Conservation (phyloP, 2,888 invertebrate genomes). For the Drosophila trichaetosa region DNA sequence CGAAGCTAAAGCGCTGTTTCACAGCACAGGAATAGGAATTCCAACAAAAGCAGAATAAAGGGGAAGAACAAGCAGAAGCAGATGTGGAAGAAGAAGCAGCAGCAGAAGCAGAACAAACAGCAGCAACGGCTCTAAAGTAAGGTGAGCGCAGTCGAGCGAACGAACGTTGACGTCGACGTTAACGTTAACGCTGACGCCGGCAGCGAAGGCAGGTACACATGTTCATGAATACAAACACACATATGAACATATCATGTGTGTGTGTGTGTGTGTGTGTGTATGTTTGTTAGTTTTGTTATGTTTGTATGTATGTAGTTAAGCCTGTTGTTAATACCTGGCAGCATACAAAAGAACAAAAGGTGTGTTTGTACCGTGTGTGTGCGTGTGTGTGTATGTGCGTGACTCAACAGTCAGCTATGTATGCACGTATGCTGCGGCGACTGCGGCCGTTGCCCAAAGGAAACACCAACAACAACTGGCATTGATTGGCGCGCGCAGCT, state of each 20-base stretch:
- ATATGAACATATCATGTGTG: not conserved
- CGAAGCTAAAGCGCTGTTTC: constrained; percentile 16
- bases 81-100: constrained; percentile 9
- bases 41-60: constrained; percentile 41
- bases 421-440: constrained; percentile 33
- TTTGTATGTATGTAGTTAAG: constrained; percentile 50
- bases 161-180: constrained; percentile 33
- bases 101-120: constrained; percentile 7
- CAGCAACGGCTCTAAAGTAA: constrained; percentile 15
- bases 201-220: constrained; percentile 53
- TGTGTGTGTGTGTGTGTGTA: not conserved
- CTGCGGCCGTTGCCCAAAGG: constrained; percentile 57
- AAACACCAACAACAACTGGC: constrained; percentile 31
- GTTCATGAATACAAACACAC: constrained; percentile 12
- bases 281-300: constrained; percentile 12
- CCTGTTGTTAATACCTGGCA: constrained; percentile 68
- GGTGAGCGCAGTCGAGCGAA: constrained; percentile 52
- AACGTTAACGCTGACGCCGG: constrained; percentile 18
- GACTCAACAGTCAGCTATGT: constrained; percentile 71
- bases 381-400: constrained; percentile 57
- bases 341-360: constrained; percentile 73
- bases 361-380: constrained; percentile 51
- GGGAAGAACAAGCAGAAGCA: constrained; percentile 7
- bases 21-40: constrained; percentile 60
- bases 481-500: constrained; percentile 61